Evolutionary conservation across 2,113 vertebrate species (phyloP), one percentile per base, ranked within the genome.

Genomic region (Abramis brama): DNA sequence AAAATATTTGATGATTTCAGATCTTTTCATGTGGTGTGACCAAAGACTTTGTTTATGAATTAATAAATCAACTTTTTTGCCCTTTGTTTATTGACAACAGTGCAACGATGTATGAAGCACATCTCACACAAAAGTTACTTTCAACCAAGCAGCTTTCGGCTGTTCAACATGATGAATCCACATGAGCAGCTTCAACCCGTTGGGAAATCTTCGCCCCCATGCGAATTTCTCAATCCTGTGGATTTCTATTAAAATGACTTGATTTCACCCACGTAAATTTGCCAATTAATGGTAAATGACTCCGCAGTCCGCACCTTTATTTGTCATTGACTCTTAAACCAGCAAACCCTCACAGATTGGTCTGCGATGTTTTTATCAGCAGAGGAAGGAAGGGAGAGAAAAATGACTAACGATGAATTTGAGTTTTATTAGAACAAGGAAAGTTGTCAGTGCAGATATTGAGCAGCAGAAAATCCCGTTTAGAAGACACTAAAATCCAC

Each of bases 371-470:
- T 19, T 50, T 36, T 45, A 2, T 73, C 2, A 13, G 36, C 39
- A 59, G 19, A 23, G 17, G 11, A 60, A 39, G 30, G 21, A 13
- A 12, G 23, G 15, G 9, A 55, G 30, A 73, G 68, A 73, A 50
- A 39, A 50, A 39, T 52, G 15, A 52, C 25, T 50, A 83, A 73
- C 30, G 2, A 39, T 83, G 84, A 88, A 83, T 71, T 78, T 66
- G 84, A 86, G 25, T 30, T 76, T 86, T 87, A 80, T 86, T 87
- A 70, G 57, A 86, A 85, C 33, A 77, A 79, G 84, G 17, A 30
- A 71, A 79, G 55, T 45, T 57, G 59, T 86, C 85, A 70, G 64
- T 47, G 79, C 66, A 59, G 25, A 77, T 84, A 87, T 71, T 25
- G 75, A 59, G 78, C 62, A 59, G 66, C 19, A 73, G 79, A 83